Base-by-base conservation (phyloP, 2,888 invertebrate species). In the Drosophila cracens region DNA sequence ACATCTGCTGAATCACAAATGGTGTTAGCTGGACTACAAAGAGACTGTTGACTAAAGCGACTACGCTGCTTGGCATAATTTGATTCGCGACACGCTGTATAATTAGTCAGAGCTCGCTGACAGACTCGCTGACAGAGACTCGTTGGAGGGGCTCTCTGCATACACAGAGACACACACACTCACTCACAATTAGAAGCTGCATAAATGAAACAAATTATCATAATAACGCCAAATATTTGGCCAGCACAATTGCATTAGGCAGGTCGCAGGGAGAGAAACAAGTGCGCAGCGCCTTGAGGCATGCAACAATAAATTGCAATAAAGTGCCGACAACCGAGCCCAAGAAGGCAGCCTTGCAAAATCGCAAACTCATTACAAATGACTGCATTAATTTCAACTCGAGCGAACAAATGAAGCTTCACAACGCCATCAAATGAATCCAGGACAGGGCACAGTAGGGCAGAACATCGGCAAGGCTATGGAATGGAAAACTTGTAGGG, bases 331-430 rank as follows among this genome's bases (percentile, higher is more conserved):
- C 71, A 73, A 59, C 59, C 46, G 63, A 74, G 65, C 53, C 70
- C 66, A 65, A 69, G 68, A 51, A 40, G 59, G 38, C 52, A 51
- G 60, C 48, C 49, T 60, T 59, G 57, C 43, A 38, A 78, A 74
- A 69, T 72, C 70, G 81, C 81, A 88, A 85, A 84, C 89, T 90
- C 87, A 90, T 90, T 87, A 87, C 89, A 87, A 87, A 89, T 87
- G 90, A 89, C 87, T 87, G 87, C 87, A 90, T 87, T 87, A 87
- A 87, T 90, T 90, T 84, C 87, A 78, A 89, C 87, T 82, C 62
- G 74, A 71, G 80, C 72, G 81, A 78, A 78, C 85, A 84, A 84
- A 84, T 84, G 78, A 76, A 79, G 85, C 70, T 68, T 69, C 72
- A 53, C 74, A 57, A 59, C 67, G 68, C 43, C 67, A 68, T 63